Evolutionary conservation across 53 echinoderm and acorn worm genomes (phyloP), one percentile per base, ranked within the genome.

Genomic region (Crossaster papposus): DNA sequence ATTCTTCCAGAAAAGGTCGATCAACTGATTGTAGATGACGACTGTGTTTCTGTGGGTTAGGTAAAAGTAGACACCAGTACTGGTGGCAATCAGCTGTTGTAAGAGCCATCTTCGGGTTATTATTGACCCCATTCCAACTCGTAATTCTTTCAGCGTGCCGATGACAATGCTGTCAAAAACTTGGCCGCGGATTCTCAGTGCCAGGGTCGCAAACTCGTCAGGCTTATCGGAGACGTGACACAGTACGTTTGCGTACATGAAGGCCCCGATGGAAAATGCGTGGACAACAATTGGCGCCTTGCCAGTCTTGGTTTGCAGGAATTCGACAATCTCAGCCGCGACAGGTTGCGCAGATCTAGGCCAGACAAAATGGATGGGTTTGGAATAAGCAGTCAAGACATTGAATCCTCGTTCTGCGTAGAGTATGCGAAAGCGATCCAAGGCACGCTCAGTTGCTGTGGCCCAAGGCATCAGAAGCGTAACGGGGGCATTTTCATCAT

Each of bases 151-250:
- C 31, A 95, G 35, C 3, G 91, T 58, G 28, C 96, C 96, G 54
- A 91, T 78, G 38, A 95, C 93, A 15, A 96, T 79, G 72, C 96
- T 96, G 85, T 96, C 96, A 62, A 89, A 96, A 9, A 96, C 90
- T 30, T 96, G 95, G 81, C 95, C 96, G 72, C 78, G 83, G 63
- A 96, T 84, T 55, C 91, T 63, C 17, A 77, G 79, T 18, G 55
- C 64, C n/a, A 96, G 81, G 29, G 76, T 74, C 0, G 55, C 24
- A 36, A 93, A 83, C 36, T 88, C 58, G 28, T 79, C 68, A 76
- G 79, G 72, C 53, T 92, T 70, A 11, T 83, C 54, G 0, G 92
- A 38, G 2, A 87, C 50, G 44, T 62, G 79, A n/a, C 24, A 14
- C 28, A 96, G 81, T 20, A 91, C 73, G 28, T 90, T 86, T 0